Evolutionary conservation across 2,113 vertebrate genomes (phyloP).

Genomic region (Trachemys scripta): DNA sequence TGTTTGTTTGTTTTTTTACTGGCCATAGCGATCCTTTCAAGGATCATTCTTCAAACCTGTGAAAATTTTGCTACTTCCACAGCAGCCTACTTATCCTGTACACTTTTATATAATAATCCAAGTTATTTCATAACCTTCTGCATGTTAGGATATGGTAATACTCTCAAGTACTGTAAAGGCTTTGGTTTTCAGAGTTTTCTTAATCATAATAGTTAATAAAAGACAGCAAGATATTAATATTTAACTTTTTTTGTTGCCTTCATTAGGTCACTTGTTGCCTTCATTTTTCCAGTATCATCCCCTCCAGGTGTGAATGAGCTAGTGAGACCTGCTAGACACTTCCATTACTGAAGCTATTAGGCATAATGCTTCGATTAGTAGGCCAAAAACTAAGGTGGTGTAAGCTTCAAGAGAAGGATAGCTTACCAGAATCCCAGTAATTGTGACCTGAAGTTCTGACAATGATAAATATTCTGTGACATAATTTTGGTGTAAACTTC

Average conservation of each 20-base stretch:
- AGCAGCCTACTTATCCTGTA: not conserved
- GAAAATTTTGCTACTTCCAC: not conserved
- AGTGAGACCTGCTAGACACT: not conserved
- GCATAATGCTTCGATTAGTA: not conserved
- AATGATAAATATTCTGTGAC: not conserved
- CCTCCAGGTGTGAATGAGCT: not conserved
- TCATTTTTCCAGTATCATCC: not conserved
- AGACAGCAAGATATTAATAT: not conserved
- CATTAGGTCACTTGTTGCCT: not conserved
- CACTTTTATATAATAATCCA: fast-evolving
- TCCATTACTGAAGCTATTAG: not conserved
- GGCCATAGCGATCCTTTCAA: not conserved
- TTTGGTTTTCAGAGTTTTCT: not conserved
- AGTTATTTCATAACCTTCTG: not conserved
- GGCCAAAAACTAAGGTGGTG: not conserved
- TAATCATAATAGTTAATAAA: not conserved
- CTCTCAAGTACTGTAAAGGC: fast-evolving
- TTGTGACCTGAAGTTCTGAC: not conserved
- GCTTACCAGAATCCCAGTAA: not conserved
- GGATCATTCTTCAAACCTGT: not conserved
- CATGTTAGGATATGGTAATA: not conserved
- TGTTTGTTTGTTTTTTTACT: not conserved
- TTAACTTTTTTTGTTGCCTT: not conserved
- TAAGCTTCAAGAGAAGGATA: not conserved
- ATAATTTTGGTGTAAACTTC: not conserved